Conservation (phyloP, 2,888 invertebrate species). For the Drosophila fungiperda region DNA sequence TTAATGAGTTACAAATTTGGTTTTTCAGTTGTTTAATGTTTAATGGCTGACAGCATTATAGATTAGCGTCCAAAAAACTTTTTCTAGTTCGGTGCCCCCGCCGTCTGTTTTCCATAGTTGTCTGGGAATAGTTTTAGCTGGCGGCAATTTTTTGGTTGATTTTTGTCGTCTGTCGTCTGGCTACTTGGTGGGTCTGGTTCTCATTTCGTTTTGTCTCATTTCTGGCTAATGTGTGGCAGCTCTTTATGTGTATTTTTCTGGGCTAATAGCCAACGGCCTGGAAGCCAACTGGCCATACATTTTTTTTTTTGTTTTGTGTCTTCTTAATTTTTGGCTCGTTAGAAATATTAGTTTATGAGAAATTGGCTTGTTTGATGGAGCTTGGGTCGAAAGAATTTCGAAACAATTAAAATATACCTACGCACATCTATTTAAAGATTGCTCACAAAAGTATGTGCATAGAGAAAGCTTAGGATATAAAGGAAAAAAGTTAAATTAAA, state of each 20-base stretch:
- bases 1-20: slow-evolving; percentile 81
- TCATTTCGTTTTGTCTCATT: slow-evolving; percentile 10
- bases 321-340: slow-evolving; percentile 66
- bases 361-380: slow-evolving; percentile 44
- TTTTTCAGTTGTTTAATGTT: slow-evolving; percentile 79
- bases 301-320: slow-evolving; percentile 12
- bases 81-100: slow-evolving; percentile 53
- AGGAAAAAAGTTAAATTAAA: neutral
- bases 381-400: slow-evolving; percentile 17
- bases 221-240: slow-evolving; percentile 67
- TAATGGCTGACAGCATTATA: slow-evolving; percentile 80
- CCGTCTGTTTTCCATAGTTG: slow-evolving; percentile 3
- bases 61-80: slow-evolving; percentile 72
- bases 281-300: slow-evolving; percentile 39
- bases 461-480: neutral
- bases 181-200: slow-evolving; percentile 62
- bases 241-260: slow-evolving; percentile 71
- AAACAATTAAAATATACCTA: neutral
- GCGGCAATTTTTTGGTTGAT: slow-evolving; percentile 56
- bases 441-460: neutral
- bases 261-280: slow-evolving; percentile 72
- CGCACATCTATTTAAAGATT: neutral
- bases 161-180: slow-evolving; percentile 46
- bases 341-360: slow-evolving; percentile 58
- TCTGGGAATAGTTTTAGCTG: slow-evolving; percentile 70